These are phyloP conservation scores for Synanthedon formicaeformis DNA, from an alignment of 2,888 invertebrate species.

Conservation along the genomic window DNA sequence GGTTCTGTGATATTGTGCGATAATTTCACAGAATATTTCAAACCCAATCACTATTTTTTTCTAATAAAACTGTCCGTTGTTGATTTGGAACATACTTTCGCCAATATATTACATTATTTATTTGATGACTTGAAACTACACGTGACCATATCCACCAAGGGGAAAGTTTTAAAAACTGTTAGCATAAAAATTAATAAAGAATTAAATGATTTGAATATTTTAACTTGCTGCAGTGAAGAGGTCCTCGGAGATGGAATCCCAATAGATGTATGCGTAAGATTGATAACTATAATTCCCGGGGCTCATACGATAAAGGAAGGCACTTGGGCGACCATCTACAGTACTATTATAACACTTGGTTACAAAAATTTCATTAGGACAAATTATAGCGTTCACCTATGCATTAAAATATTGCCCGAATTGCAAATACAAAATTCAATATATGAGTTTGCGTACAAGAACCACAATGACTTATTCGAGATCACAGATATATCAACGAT, in stretches of 20 bases:
- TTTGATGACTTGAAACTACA: slow-evolving; percentile 33
- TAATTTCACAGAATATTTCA: slow-evolving; percentile 32
- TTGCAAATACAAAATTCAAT: slow-evolving; percentile 25
- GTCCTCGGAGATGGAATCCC: slow-evolving; percentile 12
- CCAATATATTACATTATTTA: slow-evolving; percentile 24
- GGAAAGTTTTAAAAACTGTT: slow-evolving; percentile 30
- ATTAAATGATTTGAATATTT: slow-evolving; percentile 25
- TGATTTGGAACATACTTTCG: slow-evolving; percentile 23
- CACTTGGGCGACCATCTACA: slow-evolving; percentile 36
- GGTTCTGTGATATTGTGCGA: slow-evolving; percentile 29
- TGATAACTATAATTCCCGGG: slow-evolving; percentile 38
- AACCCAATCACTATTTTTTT: slow-evolving; percentile 23
- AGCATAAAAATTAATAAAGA: slow-evolving; percentile 28
- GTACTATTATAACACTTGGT: slow-evolving; percentile 23
- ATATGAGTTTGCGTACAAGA: slow-evolving; percentile 14
- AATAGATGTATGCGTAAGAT: slow-evolving; percentile 29
- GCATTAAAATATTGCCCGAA: slow-evolving; percentile 14
- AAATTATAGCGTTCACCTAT: slow-evolving; percentile 1
- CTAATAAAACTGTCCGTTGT: slow-evolving; percentile 25
- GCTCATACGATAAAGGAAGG: slow-evolving; percentile 28
- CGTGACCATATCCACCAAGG: slow-evolving; percentile 25
- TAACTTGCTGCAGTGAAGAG: slow-evolving; percentile 27
- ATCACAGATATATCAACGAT: slow-evolving; percentile 17
- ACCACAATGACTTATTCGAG: slow-evolving; percentile 26
- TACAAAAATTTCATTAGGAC: slow-evolving; percentile 44